A percentile compares a stretch with the other conserved stretches of the same genome.
These are phyloP conservation scores for Peucedramus taeniatus DNA, from an alignment of 2,113 vertebrate genomes.

Conservation along the genomic window DNA sequence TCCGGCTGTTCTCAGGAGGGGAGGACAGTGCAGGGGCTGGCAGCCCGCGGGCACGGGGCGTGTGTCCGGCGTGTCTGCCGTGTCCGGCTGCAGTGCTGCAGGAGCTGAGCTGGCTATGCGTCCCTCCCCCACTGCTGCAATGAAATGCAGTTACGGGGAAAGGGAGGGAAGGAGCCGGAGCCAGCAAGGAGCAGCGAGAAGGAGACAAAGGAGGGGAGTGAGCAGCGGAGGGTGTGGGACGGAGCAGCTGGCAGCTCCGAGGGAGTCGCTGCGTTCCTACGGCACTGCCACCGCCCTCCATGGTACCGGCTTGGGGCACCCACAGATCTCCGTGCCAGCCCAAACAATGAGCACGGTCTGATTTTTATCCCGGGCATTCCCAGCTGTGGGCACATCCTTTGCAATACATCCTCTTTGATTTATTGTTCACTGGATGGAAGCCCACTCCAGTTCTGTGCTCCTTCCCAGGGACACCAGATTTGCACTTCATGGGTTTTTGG, in stretches of 20 bases:
- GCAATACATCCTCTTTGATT: background rate
- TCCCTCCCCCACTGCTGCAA: constrained; percentile 41
- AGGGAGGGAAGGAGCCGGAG: constrained; percentile 47
- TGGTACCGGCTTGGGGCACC: constrained; percentile 24
- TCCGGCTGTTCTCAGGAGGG: fast-evolving
- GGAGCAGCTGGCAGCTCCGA: background rate
- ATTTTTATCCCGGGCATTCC: constrained; percentile 1
- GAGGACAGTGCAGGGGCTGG: background rate
- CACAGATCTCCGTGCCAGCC: background rate
- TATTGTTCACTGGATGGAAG: background rate
- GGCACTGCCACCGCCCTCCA: background rate
- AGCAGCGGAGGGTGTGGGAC: constrained; percentile 4
- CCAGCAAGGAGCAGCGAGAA: constrained; percentile 19
- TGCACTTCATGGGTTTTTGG: background rate
- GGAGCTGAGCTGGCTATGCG: background rate
- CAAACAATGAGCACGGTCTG: background rate
- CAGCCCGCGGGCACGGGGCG: background rate
- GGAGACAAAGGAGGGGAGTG: constrained; percentile 57
- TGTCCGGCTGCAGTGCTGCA: background rate
- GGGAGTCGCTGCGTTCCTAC: background rate
- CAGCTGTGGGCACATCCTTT: background rate
- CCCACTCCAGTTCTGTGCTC: background rate
- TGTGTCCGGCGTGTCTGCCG: background rate
- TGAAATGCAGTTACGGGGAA: constrained; percentile 27
- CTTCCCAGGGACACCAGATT: background rate